Base-by-base conservation (phyloP, 2,797 vertebrate species). In the Mormyrus hasselquistii region DNA sequence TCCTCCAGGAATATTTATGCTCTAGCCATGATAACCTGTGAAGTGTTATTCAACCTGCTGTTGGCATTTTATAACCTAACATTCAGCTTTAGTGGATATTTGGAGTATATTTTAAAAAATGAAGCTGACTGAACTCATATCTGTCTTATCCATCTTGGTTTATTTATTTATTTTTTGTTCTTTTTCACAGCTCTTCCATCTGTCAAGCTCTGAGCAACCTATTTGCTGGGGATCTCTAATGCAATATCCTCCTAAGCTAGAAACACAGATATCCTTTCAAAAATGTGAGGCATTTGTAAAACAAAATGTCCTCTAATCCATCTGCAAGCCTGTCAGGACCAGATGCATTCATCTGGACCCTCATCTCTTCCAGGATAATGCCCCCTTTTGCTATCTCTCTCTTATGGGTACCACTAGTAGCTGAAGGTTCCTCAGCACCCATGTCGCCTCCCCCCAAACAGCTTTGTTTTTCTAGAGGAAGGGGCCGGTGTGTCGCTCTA, bases 241-340 rank as follows among this genome's bases (percentile, higher is more conserved):
- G 88, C 83, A 22, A 50, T 34, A 62, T 76, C 47, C 25, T 85
- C 9, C 62, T 53, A 59, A 85, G 47, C 55, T 6, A 49, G 44
- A 16, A 50, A 49, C 79, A 34, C 82, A 69, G 86, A 49, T 62
- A 84, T 86, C 8, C 69, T 38, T 87, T 86, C 25, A 29, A 55
- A 69, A 89, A 47, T 38, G 50, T 41, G 59, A 89, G 59, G 73
- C 88, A 89, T 89, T 86, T 86, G 73, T 79, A 90, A 89, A 57
- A 69, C 76, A 90, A 90, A 88, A 82, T 87, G 87, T 65, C 87
- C 84, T n/a, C 69, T 91, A 88, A 90, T 91, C 92, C 89, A 87
- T 90, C 87, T 91, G 89, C 86, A 90, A 88, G 89, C 59, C 90
- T 90, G 87, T 88, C 86, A 90, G 62, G 89, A 88, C 57, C 89